Evolutionary conservation across 2,797 vertebrate species (phyloP).

Genomic region (Emys orbicularis): DNA sequence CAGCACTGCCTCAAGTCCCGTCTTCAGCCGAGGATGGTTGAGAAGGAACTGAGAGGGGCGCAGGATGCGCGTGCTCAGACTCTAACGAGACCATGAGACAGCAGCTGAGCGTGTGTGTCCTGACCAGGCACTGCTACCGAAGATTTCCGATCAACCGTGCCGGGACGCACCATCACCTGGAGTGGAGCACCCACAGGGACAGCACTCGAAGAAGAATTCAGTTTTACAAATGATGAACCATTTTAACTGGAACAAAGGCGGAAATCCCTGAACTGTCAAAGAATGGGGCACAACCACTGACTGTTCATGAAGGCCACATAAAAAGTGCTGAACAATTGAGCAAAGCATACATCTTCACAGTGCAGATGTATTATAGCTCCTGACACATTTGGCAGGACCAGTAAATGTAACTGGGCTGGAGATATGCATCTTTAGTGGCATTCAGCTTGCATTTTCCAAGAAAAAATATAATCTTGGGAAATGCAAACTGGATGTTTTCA

Average conservation of each 20-base stretch:
- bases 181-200: too few relatives aligned
- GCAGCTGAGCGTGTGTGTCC: too few relatives aligned
- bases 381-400: background rate
- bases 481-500: background rate
- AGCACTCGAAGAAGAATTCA: background rate
- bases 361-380: background rate
- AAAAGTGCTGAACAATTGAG: background rate
- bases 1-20: too few relatives aligned
- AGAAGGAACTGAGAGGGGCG: too few relatives aligned
- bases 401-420: conserved; percentile 6
- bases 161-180: too few relatives aligned
- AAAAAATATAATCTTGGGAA: conserved; percentile 26
- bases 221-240: background rate
- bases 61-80: too few relatives aligned
- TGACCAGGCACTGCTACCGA: too few relatives aligned
- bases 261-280: background rate
- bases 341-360: background rate
- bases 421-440: background rate
- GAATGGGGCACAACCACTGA: background rate
- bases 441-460: conserved; percentile 3
- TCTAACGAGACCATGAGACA: too few relatives aligned
- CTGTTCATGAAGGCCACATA: rapidly evolving
- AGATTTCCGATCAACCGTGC: too few relatives aligned
- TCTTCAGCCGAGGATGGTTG: too few relatives aligned
- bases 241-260: background rate